A percentile compares a stretch with the other conserved stretches of the same genome.
These are phyloP conservation scores for Alloscopus bannaensis DNA, from an alignment of 2,888 invertebrate genomes.

Conservation along the genomic window DNA sequence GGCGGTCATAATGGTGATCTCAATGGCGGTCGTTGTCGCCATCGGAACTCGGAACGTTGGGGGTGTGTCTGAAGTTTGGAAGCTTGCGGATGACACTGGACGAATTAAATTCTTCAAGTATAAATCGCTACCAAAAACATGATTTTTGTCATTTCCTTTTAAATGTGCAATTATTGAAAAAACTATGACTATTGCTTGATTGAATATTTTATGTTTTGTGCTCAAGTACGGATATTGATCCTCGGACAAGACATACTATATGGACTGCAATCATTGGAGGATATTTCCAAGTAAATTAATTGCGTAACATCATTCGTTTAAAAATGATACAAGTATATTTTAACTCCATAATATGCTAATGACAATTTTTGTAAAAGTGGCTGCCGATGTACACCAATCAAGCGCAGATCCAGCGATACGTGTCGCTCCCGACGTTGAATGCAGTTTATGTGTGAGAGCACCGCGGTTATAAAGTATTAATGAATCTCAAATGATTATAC, in stretches of 20 bases:
- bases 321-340: too few species aligned
- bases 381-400: conserved; percentile 72
- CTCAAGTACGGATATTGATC: conserved; percentile 68
- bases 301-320: too few species aligned
- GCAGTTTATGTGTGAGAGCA: conserved; percentile 66
- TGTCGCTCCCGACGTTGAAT: conserved; percentile 68
- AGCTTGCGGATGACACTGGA: conserved; percentile 52
- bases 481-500: conserved; percentile 3
- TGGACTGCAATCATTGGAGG: conserved; percentile 69
- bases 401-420: conserved; percentile 72
- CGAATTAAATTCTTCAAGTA: conserved; percentile 68
- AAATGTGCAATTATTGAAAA: too few species aligned
- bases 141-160: conserved; percentile 4
- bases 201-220: neutral
- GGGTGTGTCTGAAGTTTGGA: conserved; percentile 65
- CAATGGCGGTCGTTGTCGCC: conserved; percentile 60
- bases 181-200: neutral
- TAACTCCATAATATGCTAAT: too few species aligned
- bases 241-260: conserved; percentile 69
- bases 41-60: conserved; percentile 66
- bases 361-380: too few species aligned
- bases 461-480: neutral
- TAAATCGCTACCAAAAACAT: neutral
- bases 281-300: too few species aligned
- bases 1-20: conserved; percentile 67